Conservation (phyloP, 2,113 vertebrate genomes). For the Hydropotes inermis region DNA sequence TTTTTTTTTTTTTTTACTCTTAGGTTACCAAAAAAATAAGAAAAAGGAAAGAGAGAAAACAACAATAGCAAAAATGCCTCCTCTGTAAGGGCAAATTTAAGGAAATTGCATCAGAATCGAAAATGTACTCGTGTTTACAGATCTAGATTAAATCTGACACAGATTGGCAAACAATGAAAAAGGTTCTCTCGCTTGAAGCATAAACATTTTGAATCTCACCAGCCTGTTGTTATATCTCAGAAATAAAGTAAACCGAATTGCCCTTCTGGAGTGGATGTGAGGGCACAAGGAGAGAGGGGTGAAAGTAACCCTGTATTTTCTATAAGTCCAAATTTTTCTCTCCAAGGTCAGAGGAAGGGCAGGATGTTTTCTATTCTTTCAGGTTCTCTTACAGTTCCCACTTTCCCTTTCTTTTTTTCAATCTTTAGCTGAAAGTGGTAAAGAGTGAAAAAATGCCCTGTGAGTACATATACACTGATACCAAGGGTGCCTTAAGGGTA, state of each 20-base stretch:
- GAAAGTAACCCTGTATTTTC: not conserved
- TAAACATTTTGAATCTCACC: slow-evolving; percentile 76
- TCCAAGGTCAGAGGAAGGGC: not conserved
- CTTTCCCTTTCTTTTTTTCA: not conserved
- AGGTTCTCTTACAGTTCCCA: not conserved
- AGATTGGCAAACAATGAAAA: slow-evolving; percentile 78
- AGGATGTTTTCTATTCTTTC: not conserved
- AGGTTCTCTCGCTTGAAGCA: slow-evolving; percentile 73
- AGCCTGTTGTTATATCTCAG: slow-evolving; percentile 44
- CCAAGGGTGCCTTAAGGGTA: rapidly evolving
- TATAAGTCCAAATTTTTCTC: slow-evolving; percentile 6
- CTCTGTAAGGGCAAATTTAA: slow-evolving; percentile 73
- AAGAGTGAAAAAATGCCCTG: not conserved
- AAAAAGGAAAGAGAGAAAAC: not conserved
- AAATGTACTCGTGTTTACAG: slow-evolving; percentile 78
- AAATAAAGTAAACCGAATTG: slow-evolving; percentile 58
- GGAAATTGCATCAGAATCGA: slow-evolving; percentile 75
- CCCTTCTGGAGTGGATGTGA: not conserved
- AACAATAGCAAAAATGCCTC: slow-evolving; percentile 54
- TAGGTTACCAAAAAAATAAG: slow-evolving; percentile 52
- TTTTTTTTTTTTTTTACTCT: slow-evolving; percentile 60
- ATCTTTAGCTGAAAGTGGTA: not conserved
- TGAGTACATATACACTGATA: not conserved
- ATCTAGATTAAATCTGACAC: slow-evolving; percentile 80
- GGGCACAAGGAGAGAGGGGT: not conserved